These are phyloP conservation scores for Sorex fumeus DNA, from an alignment of 2,113 vertebrate genomes.

Conservation along the genomic window DNA sequence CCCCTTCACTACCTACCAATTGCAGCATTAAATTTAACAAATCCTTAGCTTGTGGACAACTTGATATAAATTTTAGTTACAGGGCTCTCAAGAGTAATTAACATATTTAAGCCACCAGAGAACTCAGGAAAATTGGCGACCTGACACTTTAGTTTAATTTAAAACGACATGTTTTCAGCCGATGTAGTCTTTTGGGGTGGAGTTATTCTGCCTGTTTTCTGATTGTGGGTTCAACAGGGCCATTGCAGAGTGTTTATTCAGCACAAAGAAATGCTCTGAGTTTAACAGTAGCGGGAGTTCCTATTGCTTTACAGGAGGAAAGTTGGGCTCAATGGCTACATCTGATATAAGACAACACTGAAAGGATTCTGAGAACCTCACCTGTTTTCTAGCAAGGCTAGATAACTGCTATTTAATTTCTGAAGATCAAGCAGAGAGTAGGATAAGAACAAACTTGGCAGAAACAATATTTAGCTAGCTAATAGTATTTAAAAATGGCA, in stretches of 20 bases:
- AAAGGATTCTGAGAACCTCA: background rate
- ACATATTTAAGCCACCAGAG: background rate
- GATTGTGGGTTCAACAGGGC: background rate
- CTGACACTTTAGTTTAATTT: slow-evolving; percentile 51
- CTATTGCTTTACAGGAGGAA: background rate
- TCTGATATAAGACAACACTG: background rate
- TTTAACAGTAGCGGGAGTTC: background rate
- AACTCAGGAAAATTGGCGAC: slow-evolving; percentile 14
- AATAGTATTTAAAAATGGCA: background rate
- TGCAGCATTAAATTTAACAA: slow-evolving; percentile 54
- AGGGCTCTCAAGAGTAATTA: slow-evolving; percentile 47
- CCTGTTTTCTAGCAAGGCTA: background rate
- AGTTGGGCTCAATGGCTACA: background rate
- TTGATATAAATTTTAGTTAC: slow-evolving; percentile 64
- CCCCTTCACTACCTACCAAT: slow-evolving; percentile 44
- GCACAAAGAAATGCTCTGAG: background rate
- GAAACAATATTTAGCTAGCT: background rate
- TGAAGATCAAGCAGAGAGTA: background rate
- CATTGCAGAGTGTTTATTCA: background rate
- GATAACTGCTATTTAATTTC: background rate
- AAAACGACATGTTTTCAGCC: background rate
- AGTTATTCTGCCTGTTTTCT: background rate
- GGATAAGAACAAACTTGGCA: background rate
- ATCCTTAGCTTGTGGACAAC: background rate
- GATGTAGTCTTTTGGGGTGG: background rate